Conservation (phyloP, 35 echinoderm and acorn worm genomes). For the Ptychodera flava region DNA sequence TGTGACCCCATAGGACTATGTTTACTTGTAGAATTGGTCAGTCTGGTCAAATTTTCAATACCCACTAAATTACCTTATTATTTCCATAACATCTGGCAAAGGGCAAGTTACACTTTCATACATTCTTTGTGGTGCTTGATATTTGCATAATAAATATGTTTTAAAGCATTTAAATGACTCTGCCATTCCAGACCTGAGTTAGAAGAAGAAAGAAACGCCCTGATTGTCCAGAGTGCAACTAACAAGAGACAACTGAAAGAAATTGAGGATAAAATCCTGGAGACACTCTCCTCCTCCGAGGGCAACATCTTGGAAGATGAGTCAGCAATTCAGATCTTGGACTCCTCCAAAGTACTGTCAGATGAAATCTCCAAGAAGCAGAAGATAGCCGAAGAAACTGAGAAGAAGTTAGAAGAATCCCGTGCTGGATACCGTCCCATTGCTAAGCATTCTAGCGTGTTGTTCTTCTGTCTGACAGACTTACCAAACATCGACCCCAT, state of each 20-base stretch:
- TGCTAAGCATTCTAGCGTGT: constrained; percentile 90
- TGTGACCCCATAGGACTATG: no score
- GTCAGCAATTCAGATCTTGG: constrained; percentile 79
- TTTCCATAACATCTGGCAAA: no score
- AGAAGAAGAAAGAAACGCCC: constrained; percentile 85
- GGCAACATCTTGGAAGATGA: constrained; percentile 98
- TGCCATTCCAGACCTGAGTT: constrained; percentile 80
- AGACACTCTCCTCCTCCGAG: constrained; percentile 94
- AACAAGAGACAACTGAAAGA: constrained; percentile 99
- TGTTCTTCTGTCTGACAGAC: constrained; percentile 92
- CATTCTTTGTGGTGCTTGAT: no score
- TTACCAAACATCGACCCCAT: constrained; percentile 98
- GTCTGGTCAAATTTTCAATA: no score
- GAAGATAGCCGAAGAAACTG: constrained; percentile 98
- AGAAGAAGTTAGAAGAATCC: constrained; percentile 95
- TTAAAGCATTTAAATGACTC: no score
- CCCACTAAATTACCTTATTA: no score
- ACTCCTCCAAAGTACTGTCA: constrained; percentile 93
- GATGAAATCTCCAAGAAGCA: constrained; percentile 99
- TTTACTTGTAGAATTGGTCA: no score
- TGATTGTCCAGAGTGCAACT: constrained; percentile 92
- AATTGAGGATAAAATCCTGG: constrained; percentile 98
- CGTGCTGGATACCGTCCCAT: constrained; percentile 94
- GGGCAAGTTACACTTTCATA: no score
- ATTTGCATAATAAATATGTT: no score